These are phyloP conservation scores for Ladona fulva DNA, from an alignment of 1,140 invertebrate genomes.

Conservation along the genomic window DNA sequence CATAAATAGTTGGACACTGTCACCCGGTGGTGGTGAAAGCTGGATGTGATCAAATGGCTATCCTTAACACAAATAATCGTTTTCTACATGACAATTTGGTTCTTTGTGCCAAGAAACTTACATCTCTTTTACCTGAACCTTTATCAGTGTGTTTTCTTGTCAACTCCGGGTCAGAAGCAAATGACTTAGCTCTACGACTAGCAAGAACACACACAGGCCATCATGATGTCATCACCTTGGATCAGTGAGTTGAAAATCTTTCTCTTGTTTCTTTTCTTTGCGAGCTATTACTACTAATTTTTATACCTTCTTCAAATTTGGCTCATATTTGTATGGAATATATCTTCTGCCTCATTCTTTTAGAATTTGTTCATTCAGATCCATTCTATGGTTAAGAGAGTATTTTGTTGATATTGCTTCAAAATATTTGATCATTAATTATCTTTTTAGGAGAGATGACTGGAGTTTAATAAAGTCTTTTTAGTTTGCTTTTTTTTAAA, in stretches of 20 bases:
- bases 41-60: slow-evolving; percentile 76
- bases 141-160: slow-evolving; percentile 94
- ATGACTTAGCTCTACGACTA: slow-evolving; percentile 89
- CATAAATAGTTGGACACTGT: slow-evolving; percentile 84
- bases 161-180: slow-evolving; percentile 99
- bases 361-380: too few species aligned
- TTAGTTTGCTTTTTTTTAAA: too few species aligned
- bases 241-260: slow-evolving; percentile 72
- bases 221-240: slow-evolving; percentile 83
- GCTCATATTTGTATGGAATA: too few species aligned
- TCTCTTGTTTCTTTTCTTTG: too few species aligned
- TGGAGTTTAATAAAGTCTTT: too few species aligned
- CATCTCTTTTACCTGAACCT: slow-evolving; percentile 66
- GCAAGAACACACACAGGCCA: slow-evolving; percentile 80
- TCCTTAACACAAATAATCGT: slow-evolving; percentile 87
- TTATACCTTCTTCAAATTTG: too few species aligned
- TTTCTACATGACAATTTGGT: slow-evolving; percentile 94
- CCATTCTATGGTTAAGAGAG: too few species aligned
- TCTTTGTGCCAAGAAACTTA: slow-evolving; percentile 76
- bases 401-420: too few species aligned
- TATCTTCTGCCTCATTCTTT: too few species aligned
- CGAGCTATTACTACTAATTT: too few species aligned
- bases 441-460: too few species aligned
- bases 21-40: slow-evolving; percentile 88
- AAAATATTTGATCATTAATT: too few species aligned